Conservation (phyloP, 1,140 invertebrate species). For the honey bee (Apis mellifera) region Amel_HAv3.1 CM009940.2:11453001-11453500, state of each 20-base stretch:
- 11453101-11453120: not conserved
- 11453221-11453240: not conserved
- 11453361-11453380: not conserved
- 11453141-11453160: not conserved
- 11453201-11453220: not conserved
- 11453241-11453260: not conserved
- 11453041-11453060: too few relatives aligned
- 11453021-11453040: too few relatives aligned
- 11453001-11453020: not conserved
- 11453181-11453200: constrained; percentile 3
- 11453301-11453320: not conserved
- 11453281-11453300: not conserved
- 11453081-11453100: too few relatives aligned
- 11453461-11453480: not conserved
- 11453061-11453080: too few relatives aligned
- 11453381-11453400: not conserved
- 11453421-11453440: not conserved
- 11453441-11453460: not conserved
- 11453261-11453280: constrained; percentile 3
- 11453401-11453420: not conserved
- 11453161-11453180: not conserved
- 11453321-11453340: not conserved
- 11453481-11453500: not conserved
- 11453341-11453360: not conserved
- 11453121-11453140: too few relatives aligned